Conservation (phyloP, 2,797 vertebrate species). For the Parauchenoglanis punctatus region DNA sequence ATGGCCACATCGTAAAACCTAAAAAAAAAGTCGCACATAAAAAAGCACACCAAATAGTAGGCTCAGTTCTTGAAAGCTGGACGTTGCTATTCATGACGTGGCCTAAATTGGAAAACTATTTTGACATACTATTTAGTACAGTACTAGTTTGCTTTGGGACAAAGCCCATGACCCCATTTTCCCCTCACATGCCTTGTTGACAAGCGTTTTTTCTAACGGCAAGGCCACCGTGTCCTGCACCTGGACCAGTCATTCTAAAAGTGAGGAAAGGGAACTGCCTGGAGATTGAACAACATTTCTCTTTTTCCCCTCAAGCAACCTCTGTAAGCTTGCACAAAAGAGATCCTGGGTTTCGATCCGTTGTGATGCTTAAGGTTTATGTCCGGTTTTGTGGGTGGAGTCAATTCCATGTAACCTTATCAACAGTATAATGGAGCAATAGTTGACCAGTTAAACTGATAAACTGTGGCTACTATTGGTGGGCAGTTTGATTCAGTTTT, state of each 20-base stretch:
- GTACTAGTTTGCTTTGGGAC: background rate
- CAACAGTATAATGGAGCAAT: background rate
- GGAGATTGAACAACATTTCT: background rate
- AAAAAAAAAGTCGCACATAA: background rate
- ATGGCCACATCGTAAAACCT: background rate
- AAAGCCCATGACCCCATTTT: conserved; percentile 48
- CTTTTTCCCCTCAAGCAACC: background rate
- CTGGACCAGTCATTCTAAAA: conserved; percentile 53
- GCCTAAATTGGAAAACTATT: background rate
- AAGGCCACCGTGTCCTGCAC: conserved; percentile 37
- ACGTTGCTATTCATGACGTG: background rate
- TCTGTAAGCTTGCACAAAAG: background rate
- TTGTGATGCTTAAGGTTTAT: background rate
- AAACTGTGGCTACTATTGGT: background rate
- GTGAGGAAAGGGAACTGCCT: conserved; percentile 1
- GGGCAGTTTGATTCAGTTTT: no score
- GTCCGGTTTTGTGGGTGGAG: background rate
- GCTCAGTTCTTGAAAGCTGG: background rate
- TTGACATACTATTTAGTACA: background rate
- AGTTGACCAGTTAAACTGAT: background rate
- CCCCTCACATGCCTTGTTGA: conserved; percentile 14
- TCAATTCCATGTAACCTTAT: background rate
- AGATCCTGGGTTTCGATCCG: background rate
- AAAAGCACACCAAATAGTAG: background rate
- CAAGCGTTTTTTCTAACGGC: conserved; percentile 5